Evolutionary conservation across 2,113 vertebrate species (phyloP).

Genomic region (Hyaena hyaena): DNA sequence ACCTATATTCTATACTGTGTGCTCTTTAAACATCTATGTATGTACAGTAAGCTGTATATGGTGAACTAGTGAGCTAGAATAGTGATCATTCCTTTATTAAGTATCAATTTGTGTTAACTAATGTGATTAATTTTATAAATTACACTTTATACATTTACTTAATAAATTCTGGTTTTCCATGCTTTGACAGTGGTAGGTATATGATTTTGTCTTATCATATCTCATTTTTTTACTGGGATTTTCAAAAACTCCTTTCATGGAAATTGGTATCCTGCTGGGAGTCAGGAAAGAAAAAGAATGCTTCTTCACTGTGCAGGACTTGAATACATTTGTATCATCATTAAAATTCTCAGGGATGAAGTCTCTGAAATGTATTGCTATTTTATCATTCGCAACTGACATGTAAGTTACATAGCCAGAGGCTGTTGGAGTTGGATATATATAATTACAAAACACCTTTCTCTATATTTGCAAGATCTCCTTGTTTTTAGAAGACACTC

Average conservation of each 20-base stretch:
- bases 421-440: neutral
- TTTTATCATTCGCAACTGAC: neutral
- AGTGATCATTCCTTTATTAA: neutral
- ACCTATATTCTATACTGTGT: neutral
- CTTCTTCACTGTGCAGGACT: neutral
- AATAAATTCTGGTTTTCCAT: neutral
- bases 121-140: neutral
- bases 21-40: neutral
- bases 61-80: neutral
- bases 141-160: neutral
- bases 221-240: neutral
- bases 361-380: neutral
- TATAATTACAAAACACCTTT: constrained; percentile 1
- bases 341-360: neutral
- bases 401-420: neutral
- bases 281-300: neutral
- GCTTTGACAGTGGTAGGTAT: neutral
- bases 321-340: neutral
- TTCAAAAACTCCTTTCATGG: neutral
- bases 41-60: neutral
- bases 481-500: constrained; percentile 26
- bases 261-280: neutral
- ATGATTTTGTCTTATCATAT: neutral
- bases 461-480: neutral
- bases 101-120: neutral